Evolutionary conservation across 2,113 vertebrate species (phyloP), one percentile per base, ranked within the genome.

Genomic region (Sinocyclocheilus grahami): DNA sequence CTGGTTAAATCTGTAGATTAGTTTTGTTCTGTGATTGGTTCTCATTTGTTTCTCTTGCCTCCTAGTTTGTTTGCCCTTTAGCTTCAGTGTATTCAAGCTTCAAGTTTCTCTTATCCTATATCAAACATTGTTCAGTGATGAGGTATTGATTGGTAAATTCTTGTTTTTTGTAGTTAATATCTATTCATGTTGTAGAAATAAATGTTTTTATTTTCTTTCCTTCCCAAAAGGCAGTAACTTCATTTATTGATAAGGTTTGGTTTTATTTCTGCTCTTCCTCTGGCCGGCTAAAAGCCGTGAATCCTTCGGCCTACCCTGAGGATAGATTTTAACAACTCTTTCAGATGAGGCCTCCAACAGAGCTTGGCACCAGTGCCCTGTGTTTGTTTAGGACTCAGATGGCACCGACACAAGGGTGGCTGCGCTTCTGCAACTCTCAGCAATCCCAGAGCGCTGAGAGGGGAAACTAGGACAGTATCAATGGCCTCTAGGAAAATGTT

Each of bases 231-330:
- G 14, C 13, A 24, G 13, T 16, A 20, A 30, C 78, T 92, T 93
- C 77, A 93, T 89, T 93, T 91, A 92, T 93, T 93, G 83, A 93
- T 93, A 76, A 87, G 85, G 88, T 91, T 93, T 90, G 89, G 89
- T 92, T 91, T 91, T 90, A 92, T 93, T 51, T 83, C 86, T 87
- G 83, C 33, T 84, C 85, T 90, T 88, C 87, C 82, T 74, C 83
- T 85, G 75, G 85, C 83, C 75, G 86, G 30, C 58, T 58, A 88
- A 79, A 86, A 63, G 37, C 83, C 18, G 82, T 10, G 75, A 86
- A 86, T 86, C 63, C 67, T 83, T 60, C 53, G 86, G 89, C 88
- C 84, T 85, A 86, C 90, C 90, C 90, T 85, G 86, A 89, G 89
- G 90, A 89, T 84, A 86, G 62, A 85, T 62, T 87, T 92, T 88